Conservation (phyloP, 2,888 invertebrate genomes). For the Augochlorella aurata region DNA sequence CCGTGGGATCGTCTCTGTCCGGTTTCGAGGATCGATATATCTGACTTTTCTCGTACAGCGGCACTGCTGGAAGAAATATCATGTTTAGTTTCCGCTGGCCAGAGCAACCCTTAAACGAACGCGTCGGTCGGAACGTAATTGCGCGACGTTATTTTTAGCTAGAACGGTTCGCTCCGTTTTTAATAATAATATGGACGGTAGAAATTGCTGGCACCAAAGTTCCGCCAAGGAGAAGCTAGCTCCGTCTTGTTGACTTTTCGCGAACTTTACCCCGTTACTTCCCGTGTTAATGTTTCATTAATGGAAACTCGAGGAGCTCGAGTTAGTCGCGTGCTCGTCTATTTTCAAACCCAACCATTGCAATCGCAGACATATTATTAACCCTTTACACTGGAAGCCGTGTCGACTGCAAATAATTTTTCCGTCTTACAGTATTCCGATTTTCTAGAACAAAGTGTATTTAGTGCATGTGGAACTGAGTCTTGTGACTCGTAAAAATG, state of each 20-base stretch:
- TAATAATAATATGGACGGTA: constrained; percentile 1
- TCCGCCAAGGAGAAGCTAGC: not conserved
- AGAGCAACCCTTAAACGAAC: not conserved
- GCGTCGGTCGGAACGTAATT: not conserved
- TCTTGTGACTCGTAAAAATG: too few species aligned
- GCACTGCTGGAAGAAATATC: constrained; percentile 56
- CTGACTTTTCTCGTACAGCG: constrained; percentile 72
- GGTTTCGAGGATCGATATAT: constrained; percentile 78
- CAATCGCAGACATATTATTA: too few species aligned
- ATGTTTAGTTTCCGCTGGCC: constrained; percentile 23
- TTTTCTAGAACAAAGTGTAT: too few species aligned
- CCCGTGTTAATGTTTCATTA: not conserved
- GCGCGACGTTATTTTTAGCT: constrained; percentile 14
- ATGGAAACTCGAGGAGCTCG: too few species aligned
- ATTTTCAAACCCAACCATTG: too few species aligned
- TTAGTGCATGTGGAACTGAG: too few species aligned
- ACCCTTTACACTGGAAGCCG: too few species aligned
- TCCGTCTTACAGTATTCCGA: too few species aligned
- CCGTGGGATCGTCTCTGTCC: constrained; percentile 75
- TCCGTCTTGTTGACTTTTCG: not conserved
- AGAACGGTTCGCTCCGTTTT: not conserved
- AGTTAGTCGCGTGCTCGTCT: too few species aligned
- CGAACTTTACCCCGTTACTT: not conserved
- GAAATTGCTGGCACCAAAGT: not conserved
- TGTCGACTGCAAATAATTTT: too few species aligned